phyloP scores from a whole-genome alignment of 2,113 vertebrate species.

The Acanthisitta chloris region DNA sequence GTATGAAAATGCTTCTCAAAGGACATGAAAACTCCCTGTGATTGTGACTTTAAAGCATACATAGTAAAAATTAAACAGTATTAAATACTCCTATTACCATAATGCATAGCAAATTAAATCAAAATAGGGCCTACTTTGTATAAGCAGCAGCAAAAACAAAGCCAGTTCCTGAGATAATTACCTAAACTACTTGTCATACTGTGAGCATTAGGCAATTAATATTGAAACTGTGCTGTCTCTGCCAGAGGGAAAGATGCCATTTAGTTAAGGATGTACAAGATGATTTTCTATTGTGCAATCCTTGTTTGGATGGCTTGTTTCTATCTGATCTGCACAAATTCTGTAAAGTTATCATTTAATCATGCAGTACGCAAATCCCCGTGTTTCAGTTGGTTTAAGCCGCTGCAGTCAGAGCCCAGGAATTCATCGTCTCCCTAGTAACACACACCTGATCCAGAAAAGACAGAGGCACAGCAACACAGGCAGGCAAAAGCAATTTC shows the following conservation, averaged over 20 bases:
- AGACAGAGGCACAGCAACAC: background rate
- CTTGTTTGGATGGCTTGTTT: background rate
- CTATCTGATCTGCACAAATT: background rate
- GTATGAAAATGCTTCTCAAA: background rate
- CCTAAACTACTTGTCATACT: background rate
- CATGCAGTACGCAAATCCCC: background rate
- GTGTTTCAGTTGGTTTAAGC: background rate
- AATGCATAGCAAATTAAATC: background rate
- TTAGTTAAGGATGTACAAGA: constrained; percentile 1
- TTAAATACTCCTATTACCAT: background rate
- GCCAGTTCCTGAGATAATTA: constrained; percentile 1
- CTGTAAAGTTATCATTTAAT: background rate
- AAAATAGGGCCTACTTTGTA: background rate
- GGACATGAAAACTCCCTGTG: background rate
- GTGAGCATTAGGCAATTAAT: background rate
- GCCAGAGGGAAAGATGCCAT: constrained; percentile 26
- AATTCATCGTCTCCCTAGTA: background rate
- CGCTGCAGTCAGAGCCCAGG: background rate
- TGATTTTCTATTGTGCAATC: constrained; percentile 17
- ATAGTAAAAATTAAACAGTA: background rate
- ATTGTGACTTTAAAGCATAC: background rate
- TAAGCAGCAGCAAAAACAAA: background rate
- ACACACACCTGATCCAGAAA: background rate
- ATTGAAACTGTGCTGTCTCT: background rate
- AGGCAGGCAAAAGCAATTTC: background rate